Conservation (phyloP, 2,888 invertebrate genomes). For the Drosophila buzzatii region DNA sequence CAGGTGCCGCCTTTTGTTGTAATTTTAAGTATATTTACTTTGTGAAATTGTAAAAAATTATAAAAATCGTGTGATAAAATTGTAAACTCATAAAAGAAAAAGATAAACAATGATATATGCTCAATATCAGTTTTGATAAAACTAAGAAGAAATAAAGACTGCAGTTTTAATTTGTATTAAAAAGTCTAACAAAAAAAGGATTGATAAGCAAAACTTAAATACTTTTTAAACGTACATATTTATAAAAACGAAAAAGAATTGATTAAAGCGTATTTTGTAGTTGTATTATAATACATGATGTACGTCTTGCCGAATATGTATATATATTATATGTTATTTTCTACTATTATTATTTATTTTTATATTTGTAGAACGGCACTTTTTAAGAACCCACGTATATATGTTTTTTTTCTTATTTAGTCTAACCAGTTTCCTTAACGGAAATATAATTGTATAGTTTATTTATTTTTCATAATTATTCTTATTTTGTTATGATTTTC, state of each 20-base stretch:
- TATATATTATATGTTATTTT: constrained; percentile 36
- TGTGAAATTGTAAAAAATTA: constrained; percentile 55
- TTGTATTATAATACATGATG: constrained; percentile 47
- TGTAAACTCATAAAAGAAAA: constrained; percentile 57
- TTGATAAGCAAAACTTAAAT: constrained; percentile 42
- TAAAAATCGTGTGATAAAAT: constrained; percentile 51
- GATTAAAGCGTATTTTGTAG: constrained; percentile 59
- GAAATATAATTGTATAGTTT: constrained; percentile 27
- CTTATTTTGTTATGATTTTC: constrained; percentile 39
- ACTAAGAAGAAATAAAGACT: constrained; percentile 76
- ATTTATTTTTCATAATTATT: neutral
- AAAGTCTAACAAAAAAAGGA: constrained; percentile 51
- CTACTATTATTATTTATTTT: constrained; percentile 39
- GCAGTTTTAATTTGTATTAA: constrained; percentile 71
- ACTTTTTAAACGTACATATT: constrained; percentile 34
- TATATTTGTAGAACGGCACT: constrained; percentile 79
- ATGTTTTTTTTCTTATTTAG: constrained; percentile 27
- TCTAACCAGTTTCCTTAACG: constrained; percentile 55
- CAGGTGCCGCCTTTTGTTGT: constrained; percentile 76
- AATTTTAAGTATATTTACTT: constrained; percentile 65
- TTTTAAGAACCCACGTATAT: constrained; percentile 22
- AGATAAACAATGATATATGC: constrained; percentile 41
- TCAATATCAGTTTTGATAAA: constrained; percentile 58
- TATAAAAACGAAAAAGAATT: constrained; percentile 40
- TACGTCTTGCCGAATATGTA: constrained; percentile 27